phyloP scores from a whole-genome alignment of 1,140 invertebrate species.

The Phymorhynchus buccinoides region DNA sequence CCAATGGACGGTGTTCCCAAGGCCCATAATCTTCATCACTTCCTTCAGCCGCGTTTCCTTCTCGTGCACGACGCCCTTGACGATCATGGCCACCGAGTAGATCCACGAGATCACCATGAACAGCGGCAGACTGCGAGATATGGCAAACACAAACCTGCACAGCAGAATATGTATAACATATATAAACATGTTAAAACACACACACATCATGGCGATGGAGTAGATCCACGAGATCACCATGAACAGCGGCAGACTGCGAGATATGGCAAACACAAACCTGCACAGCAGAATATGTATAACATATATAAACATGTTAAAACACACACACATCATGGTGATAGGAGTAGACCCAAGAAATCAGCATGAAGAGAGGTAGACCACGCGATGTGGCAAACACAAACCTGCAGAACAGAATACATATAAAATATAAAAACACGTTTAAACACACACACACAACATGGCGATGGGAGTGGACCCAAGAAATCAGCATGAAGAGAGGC shows the following conservation, averaged over 20 bases:
- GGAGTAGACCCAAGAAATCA: conserved; percentile 81
- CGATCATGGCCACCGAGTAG: conserved; percentile 84
- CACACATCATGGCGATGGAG: conserved; percentile 84
- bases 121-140: conserved; percentile 80
- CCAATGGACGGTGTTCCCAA: conserved; percentile 78
- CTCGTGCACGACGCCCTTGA: conserved; percentile 83
- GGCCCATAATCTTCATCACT: conserved; percentile 80
- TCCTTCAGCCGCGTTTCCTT: conserved; percentile 80
- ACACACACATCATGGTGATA: too few species aligned
- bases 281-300: conserved; percentile 23
- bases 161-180: neutral
- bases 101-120: conserved; percentile 82
- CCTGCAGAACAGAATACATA: conserved; percentile 57
- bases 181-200: too few species aligned
- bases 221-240: conserved; percentile 81
- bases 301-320: too few species aligned
- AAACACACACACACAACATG: too few species aligned
- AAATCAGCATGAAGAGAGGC: conserved; percentile 82
- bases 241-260: conserved; percentile 81
- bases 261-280: conserved; percentile 79
- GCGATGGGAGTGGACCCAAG: conserved; percentile 83
- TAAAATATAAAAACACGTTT: too few species aligned
- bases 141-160: conserved; percentile 78
- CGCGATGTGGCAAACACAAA: conserved; percentile 79
- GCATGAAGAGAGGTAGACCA: conserved; percentile 83